Evolutionary conservation across 2,888 invertebrate species (phyloP).

Genomic region (Mythimna pallens): DNA sequence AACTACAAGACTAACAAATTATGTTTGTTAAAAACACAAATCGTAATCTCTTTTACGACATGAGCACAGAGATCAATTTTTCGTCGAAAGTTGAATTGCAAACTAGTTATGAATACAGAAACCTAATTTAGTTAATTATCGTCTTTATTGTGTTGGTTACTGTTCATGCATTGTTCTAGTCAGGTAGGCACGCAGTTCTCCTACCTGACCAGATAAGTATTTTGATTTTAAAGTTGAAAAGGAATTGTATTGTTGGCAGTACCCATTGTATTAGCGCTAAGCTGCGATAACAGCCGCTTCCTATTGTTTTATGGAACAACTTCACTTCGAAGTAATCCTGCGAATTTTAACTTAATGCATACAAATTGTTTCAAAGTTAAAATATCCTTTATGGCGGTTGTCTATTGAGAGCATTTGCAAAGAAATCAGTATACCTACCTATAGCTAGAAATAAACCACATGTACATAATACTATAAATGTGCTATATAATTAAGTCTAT

Average conservation of each 20-base stretch:
- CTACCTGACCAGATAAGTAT: slow-evolving; percentile 14
- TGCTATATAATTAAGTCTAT: too few species aligned
- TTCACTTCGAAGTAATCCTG: slow-evolving; percentile 2
- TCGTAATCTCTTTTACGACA: neutral
- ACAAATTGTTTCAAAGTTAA: neutral
- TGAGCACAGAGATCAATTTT: slow-evolving; percentile 10
- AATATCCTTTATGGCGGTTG: neutral
- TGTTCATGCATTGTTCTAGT: neutral
- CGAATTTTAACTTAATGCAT: neutral
- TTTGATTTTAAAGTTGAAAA: neutral
- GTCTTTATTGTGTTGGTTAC: neutral
- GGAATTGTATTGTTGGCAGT: neutral
- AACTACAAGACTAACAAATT: neutral
- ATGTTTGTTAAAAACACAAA: too few species aligned
- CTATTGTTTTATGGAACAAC: slow-evolving; percentile 19
- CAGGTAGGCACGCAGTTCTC: neutral
- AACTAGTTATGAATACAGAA: neutral
- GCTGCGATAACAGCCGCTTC: neutral
- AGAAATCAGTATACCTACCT: neutral
- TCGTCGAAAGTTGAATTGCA: neutral
- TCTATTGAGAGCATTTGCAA: neutral
- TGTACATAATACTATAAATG: too few species aligned
- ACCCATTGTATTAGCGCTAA: slow-evolving; percentile 4
- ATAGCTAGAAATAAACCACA: neutral
- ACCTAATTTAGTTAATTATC: neutral